phyloP scores from a whole-genome alignment of 37 sponge, comb jelly and placozoan genomes.

The Beroe ovata region DNA sequence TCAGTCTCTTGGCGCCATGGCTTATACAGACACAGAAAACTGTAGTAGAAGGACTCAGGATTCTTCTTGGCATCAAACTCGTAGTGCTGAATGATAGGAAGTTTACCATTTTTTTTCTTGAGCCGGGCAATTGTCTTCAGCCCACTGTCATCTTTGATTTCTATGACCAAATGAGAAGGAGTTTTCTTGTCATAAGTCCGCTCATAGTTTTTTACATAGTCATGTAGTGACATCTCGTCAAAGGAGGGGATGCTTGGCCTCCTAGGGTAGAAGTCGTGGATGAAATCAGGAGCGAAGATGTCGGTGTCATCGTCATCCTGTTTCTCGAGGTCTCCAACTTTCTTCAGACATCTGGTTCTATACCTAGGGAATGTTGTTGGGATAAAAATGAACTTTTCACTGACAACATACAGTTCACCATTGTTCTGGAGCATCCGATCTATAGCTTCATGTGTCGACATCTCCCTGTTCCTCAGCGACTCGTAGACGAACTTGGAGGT shows the following conservation, averaged over 20 bases:
- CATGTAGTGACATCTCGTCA: not conserved
- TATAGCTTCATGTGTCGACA: not conserved
- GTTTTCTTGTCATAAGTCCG: not conserved
- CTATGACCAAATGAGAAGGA: not conserved
- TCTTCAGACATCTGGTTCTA: not conserved
- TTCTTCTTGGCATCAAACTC: not conserved
- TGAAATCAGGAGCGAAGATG: not conserved
- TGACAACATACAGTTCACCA: not conserved
- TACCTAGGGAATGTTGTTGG: not conserved
- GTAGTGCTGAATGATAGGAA: not conserved
- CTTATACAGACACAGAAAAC: not conserved
- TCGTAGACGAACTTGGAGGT: not conserved
- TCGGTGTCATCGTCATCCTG: not conserved
- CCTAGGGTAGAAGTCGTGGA: conserved; percentile 3
- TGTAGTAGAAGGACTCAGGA: conserved; percentile 26
- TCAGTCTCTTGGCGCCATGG: conserved; percentile 12
- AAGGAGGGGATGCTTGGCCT: not conserved
- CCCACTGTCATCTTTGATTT: not conserved
- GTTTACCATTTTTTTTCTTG: not conserved
- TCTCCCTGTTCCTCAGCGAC: not conserved
- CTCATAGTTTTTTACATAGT: not conserved
- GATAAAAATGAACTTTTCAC: not conserved
- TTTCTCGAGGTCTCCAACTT: not conserved
- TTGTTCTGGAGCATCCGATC: conserved; percentile 46
- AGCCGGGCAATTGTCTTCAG: not conserved